Evolutionary conservation across 2,113 vertebrate genomes (phyloP).

Genomic region (Varanus salvator): DNA sequence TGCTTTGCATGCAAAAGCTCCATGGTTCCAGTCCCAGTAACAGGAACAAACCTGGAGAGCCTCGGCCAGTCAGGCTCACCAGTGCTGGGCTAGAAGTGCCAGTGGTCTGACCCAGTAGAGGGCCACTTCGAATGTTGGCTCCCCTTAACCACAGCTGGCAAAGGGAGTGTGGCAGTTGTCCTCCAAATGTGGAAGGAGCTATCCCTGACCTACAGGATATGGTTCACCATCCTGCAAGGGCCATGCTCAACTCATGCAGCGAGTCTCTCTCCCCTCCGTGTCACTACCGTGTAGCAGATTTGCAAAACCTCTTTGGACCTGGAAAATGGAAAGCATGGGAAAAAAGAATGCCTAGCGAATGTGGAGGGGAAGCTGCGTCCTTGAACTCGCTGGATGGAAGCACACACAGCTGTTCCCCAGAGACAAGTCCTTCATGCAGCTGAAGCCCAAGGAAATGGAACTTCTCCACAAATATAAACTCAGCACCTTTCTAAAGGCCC

Average conservation of each 20-base stretch:
- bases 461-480: neutral
- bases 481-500: neutral
- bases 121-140: too few species aligned
- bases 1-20: too few species aligned
- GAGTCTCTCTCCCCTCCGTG: neutral
- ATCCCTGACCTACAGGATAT: neutral
- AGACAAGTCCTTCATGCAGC: neutral
- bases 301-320: neutral
- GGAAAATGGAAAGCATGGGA: neutral
- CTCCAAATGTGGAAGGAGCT: too few species aligned
- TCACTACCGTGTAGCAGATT: neutral
- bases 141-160: too few species aligned
- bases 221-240: neutral
- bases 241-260: neutral
- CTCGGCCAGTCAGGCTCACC: too few species aligned
- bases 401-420: neutral
- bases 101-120: too few species aligned
- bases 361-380: neutral
- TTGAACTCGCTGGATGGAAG: constrained; percentile 31
- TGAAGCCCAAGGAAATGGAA: neutral
- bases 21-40: too few species aligned
- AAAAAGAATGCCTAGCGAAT: too few species aligned
- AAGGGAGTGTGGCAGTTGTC: too few species aligned
- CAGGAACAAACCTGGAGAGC: too few species aligned
- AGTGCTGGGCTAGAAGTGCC: too few species aligned